Evolutionary conservation across 2,797 vertebrate genomes (phyloP).

Genomic region (Arnoldichthys spilopterus): DNA sequence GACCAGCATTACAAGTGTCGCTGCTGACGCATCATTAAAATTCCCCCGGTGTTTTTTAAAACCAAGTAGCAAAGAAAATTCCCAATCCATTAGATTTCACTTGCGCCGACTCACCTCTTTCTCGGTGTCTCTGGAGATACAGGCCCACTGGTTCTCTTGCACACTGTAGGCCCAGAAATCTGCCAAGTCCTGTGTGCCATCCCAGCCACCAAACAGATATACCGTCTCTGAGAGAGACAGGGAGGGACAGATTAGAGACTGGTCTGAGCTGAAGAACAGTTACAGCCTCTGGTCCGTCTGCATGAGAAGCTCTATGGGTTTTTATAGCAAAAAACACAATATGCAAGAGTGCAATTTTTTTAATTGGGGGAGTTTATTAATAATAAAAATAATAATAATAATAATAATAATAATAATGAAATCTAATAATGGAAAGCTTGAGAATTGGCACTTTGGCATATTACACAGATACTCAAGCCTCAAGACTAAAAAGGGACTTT

Average conservation of each 20-base stretch:
- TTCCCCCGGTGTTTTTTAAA: slow-evolving; percentile 1
- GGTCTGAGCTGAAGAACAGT: not conserved
- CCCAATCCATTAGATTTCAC: slow-evolving; percentile 18
- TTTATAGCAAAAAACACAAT: no score
- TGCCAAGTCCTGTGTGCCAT: slow-evolving; percentile 97
- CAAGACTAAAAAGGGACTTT: no score
- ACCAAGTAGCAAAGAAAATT: not conserved
- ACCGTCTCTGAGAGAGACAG: slow-evolving; percentile 85
- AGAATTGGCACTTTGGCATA: no score
- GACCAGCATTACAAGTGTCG: slow-evolving; percentile 12
- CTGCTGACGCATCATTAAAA: slow-evolving; percentile 32
- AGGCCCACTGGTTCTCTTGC: slow-evolving; percentile 97
- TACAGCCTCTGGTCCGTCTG: slow-evolving; percentile 18
- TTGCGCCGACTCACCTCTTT: slow-evolving; percentile 84
- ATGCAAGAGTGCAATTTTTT: no score
- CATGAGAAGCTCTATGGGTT: no score
- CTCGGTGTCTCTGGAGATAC: slow-evolving; percentile 97
- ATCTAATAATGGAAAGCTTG: no score
- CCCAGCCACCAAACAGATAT: slow-evolving; percentile 99
- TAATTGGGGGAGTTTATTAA: no score
- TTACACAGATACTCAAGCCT: no score
- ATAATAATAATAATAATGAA: no score
- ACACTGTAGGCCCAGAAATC: slow-evolving; percentile 99
- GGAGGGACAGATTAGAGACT: not conserved
- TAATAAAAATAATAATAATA: no score